Evolutionary conservation across 2,888 invertebrate genomes (phyloP), one percentile per base, ranked within the genome.

Genomic region (Xestia c-nigrum): DNA sequence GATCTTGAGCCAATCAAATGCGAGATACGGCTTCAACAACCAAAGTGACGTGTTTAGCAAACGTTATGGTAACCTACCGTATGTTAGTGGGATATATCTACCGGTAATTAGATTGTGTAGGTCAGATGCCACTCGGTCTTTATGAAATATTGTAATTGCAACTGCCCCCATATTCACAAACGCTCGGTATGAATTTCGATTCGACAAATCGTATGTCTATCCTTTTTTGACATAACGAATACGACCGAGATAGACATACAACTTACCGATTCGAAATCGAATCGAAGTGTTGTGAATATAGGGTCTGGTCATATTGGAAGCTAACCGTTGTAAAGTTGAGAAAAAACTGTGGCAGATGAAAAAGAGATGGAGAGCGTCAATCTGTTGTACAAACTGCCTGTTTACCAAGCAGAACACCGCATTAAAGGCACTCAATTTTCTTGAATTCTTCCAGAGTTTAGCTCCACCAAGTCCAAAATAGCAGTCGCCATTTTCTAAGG

Each of bases 1-100:
- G 63, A 50, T 52, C 46, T 77, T 47, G 19, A 43, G 1, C 84
- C 50, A 82, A 40, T 57, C 38, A 66, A 14, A 78, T 9, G 21
- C 24, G 43, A n/a, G 55, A 1, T 40, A 21, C 14, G 2, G 9
- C 6, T 52, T 40, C 24, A 55, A 5, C 64, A 46, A 63, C 14
- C 47, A 50, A 38, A 52, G 14, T 78, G 55, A 59, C 83, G 83
- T 80, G 79, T 9, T 43, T 24, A 12, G 10, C 14, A 9, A 61
- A 24, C 80, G n/a, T 80, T 83, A 80, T 16, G 47, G 47, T 43
- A 46, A 63, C 55, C 31, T 43, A 14, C 55, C 12, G 9, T 67
- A 38, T 57, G 31, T 38, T 47, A 55, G 2, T 59, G 16, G 31
- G 21, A 47, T 64, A 16, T 67, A 19, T 63, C 43, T 46, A 14